These are phyloP conservation scores for Epicampocera succincta DNA, from an alignment of 2,888 invertebrate species.

Conservation along the genomic window DNA sequence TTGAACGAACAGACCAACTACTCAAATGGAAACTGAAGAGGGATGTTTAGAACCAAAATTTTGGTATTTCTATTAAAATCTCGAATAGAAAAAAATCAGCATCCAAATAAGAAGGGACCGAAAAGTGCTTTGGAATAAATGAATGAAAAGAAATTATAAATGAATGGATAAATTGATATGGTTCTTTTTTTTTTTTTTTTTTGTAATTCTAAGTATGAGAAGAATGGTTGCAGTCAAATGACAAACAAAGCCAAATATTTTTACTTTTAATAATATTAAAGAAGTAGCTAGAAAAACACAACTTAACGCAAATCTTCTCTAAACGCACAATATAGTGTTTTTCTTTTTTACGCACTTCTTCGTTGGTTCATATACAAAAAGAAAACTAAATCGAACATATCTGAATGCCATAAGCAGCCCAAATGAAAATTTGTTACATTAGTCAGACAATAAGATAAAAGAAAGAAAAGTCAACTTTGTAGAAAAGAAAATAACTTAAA, in stretches of 20 bases:
- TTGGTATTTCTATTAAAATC: conserved; percentile 64
- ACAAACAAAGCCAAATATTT: conserved; percentile 69
- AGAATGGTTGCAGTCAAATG: conserved; percentile 64
- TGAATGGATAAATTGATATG: conserved; percentile 61
- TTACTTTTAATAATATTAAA: conserved; percentile 60
- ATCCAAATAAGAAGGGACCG: conserved; percentile 45
- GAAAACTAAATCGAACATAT: conserved; percentile 42
- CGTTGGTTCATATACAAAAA: conserved; percentile 52
- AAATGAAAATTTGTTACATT: conserved; percentile 43
- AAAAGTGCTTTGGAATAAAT: conserved; percentile 44
- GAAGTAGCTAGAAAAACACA: conserved; percentile 46
- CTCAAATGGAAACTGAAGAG: conserved; percentile 37
- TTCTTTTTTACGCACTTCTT: too few species aligned
- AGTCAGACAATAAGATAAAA: conserved; percentile 21
- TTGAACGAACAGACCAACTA: conserved; percentile 35
- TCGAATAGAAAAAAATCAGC: conserved; percentile 1
- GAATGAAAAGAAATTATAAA: conserved; percentile 52
- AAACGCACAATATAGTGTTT: conserved; percentile 24
- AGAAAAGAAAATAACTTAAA: background rate
- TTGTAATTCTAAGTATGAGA: conserved; percentile 23
- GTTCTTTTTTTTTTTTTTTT: conserved; percentile 32
- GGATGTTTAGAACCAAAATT: conserved; percentile 62
- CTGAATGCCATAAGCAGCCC: background rate
- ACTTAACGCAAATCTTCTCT: conserved; percentile 56
- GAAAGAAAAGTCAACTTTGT: conserved; percentile 2